Conservation (phyloP, 1,140 invertebrate species). For the Sycophila sp. region DNA sequence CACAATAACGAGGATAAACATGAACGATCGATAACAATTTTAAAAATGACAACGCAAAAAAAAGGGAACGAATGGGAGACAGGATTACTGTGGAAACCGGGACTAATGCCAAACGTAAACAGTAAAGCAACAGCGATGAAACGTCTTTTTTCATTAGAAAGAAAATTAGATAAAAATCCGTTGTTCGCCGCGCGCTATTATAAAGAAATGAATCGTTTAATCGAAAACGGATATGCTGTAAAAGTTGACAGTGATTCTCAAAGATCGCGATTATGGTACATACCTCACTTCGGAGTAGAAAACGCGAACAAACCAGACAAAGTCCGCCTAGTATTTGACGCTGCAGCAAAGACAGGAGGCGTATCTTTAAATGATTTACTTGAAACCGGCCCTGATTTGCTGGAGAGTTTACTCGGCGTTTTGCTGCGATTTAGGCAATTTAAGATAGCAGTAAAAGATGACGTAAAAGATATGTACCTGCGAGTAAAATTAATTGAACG, state of each 20-base stretch:
- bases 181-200: neutral
- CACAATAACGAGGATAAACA: no score
- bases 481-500: slow-evolving; percentile 18
- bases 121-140: no score
- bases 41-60: neutral
- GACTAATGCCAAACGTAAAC: no score
- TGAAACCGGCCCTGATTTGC: slow-evolving; percentile 17
- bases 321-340: no score
- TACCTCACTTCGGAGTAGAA: slow-evolving; percentile 24
- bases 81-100: no score
- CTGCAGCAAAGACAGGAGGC: no score
- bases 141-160: no score
- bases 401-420: slow-evolving; percentile 16
- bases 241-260: neutral
- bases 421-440: slow-evolving; percentile 9
- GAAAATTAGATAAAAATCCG: slow-evolving; percentile 1
- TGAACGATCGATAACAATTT: neutral
- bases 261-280: neutral
- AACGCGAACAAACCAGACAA: no score
- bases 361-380: slow-evolving; percentile 32
- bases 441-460: slow-evolving; percentile 7
- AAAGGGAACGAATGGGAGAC: neutral
- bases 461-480: slow-evolving; percentile 34
- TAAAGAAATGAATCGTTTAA: neutral
- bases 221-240: no score